Conservation (phyloP, 2,888 invertebrate genomes). For the Imbricaverruca yamaguchii region DNA sequence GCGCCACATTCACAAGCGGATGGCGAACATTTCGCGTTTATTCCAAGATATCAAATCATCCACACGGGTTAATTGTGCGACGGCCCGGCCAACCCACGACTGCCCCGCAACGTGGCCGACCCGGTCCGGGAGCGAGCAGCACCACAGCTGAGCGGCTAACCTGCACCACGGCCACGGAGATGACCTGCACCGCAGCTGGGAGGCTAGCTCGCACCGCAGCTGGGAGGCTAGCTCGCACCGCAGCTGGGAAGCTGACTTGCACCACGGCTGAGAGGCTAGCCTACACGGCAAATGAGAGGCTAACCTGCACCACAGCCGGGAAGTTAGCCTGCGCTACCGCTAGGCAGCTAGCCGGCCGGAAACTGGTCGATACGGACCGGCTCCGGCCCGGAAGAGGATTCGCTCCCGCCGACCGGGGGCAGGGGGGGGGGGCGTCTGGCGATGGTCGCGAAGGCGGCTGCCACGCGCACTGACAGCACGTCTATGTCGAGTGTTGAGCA, state of each 20-base stretch:
- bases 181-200: too few species aligned
- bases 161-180: too few species aligned
- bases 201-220: too few species aligned
- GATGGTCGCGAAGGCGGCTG: background rate
- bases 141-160: too few species aligned
- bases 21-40: background rate
- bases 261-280: too few species aligned
- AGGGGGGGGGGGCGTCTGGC: background rate
- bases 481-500: background rate
- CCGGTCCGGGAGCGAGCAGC: background rate
- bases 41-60: background rate
- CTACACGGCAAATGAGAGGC: too few species aligned
- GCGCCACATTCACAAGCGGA: too few species aligned
- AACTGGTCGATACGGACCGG: background rate
- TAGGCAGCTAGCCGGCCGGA: too few species aligned
- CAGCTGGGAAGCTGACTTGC: too few species aligned
- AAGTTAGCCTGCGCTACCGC: too few species aligned
- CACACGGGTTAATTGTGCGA: background rate
- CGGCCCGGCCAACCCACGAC: background rate
- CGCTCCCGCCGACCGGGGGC: background rate
- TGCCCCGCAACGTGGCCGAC: background rate
- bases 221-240: too few species aligned
- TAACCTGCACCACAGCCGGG: too few species aligned
- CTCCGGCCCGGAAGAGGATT: background rate
- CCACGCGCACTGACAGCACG: background rate